Percentiles rank a stretch among this genome's conserved stretches.
Evolutionary conservation across 2,797 vertebrate species (phyloP).

Genomic region (Cynopterus sphinx): DNA sequence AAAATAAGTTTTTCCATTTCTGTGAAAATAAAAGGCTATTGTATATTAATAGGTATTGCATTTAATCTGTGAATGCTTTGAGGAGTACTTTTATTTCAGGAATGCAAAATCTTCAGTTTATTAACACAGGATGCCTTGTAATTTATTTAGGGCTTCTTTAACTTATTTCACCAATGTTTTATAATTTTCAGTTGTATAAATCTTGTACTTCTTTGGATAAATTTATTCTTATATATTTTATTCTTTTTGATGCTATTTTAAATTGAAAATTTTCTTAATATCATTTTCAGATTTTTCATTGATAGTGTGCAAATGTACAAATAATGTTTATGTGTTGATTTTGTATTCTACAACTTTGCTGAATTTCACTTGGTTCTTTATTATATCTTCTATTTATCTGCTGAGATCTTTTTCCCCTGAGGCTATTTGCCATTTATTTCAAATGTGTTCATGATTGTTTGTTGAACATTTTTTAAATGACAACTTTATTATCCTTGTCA

Average conservation of each 20-base stretch:
- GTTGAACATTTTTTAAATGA: neutral
- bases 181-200: neutral
- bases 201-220: neutral
- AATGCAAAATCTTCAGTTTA: neutral
- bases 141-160: neutral
- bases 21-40: neutral
- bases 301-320: neutral
- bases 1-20: neutral
- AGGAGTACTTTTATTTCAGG: neutral
- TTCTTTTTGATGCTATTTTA: neutral
- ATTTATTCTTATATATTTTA: neutral
- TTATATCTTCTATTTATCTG: neutral
- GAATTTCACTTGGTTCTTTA: neutral
- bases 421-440: neutral
- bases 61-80: neutral
- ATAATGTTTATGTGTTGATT: neutral
- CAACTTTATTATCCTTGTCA: neutral
- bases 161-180: constrained; percentile 7
- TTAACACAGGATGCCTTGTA: neutral
- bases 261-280: neutral
- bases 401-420: neutral
- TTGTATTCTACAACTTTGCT: neutral
- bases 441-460: neutral
- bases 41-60: neutral
- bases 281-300: neutral